Conservation (phyloP, 2,797 vertebrate species). For the Enteromius fasciolatus region DNA sequence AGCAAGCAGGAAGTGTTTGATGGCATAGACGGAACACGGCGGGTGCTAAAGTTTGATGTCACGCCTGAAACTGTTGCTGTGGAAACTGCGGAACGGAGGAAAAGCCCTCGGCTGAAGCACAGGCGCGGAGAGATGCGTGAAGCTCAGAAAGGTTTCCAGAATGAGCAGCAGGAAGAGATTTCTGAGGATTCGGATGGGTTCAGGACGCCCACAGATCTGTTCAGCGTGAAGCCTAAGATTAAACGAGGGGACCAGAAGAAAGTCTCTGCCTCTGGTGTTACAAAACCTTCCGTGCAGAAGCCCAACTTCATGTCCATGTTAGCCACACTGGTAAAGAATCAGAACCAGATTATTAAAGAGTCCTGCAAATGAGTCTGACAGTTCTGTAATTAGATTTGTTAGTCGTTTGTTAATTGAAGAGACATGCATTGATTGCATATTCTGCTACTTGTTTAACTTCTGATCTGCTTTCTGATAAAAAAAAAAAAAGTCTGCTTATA, state of each 20-base stretch:
- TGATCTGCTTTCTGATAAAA: neutral
- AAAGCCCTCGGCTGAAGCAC: neutral
- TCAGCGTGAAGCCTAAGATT: neutral
- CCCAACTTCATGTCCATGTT: constrained; percentile 51
- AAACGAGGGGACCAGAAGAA: neutral
- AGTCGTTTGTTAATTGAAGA: neutral
- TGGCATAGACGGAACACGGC: constrained; percentile 23
- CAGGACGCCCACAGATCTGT: constrained; percentile 33
- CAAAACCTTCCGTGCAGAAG: neutral
- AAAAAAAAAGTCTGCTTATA: neutral
- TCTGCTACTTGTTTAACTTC: neutral
- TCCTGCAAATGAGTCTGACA: constrained; percentile 26
- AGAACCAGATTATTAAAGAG: constrained; percentile 54
- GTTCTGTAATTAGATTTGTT: neutral
- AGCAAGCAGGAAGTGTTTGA: neutral
- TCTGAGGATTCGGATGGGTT: constrained; percentile 22
- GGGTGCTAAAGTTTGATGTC: constrained; percentile 52
- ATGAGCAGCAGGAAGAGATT: neutral
- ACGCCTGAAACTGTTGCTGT: neutral
- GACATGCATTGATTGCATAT: neutral
- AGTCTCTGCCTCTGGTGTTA: neutral
- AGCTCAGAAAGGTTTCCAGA: neutral
- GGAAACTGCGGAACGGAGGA: constrained; percentile 1
- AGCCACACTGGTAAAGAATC: constrained; percentile 10
- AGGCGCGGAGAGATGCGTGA: neutral